phyloP scores from a whole-genome alignment of 2,797 vertebrate genomes.

The Halcyon smyrnensis region DNA sequence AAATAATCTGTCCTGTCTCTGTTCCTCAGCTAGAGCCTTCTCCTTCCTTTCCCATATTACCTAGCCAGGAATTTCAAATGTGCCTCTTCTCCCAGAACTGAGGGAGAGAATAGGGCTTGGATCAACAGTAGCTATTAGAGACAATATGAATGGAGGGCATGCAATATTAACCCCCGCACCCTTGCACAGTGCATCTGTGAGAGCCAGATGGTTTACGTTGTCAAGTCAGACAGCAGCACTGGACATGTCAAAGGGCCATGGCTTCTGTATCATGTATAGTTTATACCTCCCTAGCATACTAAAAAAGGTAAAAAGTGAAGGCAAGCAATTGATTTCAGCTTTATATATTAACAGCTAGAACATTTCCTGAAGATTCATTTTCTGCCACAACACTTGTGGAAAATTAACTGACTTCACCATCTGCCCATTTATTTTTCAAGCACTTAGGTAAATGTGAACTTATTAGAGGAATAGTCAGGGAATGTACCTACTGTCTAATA shows the following conservation, averaged over 20 bases:
- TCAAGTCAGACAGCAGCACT: constrained; percentile 33
- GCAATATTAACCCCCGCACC: background rate
- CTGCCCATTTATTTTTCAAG: constrained; percentile 59
- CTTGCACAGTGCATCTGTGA: background rate
- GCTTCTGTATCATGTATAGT: background rate
- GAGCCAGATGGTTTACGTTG: constrained; percentile 49
- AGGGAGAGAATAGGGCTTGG: constrained; percentile 26
- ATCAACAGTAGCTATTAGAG: constrained; percentile 35
- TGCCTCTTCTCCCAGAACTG: background rate
- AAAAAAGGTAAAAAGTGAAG: background rate
- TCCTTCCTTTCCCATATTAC: background rate
- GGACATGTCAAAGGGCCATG: background rate
- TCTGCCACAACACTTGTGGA: background rate
- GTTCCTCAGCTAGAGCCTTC: background rate
- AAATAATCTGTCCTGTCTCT: background rate
- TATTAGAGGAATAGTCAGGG: constrained; percentile 10
- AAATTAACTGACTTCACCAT: constrained; percentile 50
- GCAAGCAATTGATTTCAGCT: background rate
- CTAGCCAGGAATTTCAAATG: constrained; percentile 9
- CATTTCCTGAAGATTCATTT: constrained; percentile 15
- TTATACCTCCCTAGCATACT: background rate
- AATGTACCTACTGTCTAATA: constrained; percentile 8
- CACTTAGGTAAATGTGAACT: constrained; percentile 47
- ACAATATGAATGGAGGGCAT: background rate
- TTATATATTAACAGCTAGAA: background rate